Percentiles rank a stretch among this genome's conserved stretches.
phyloP scores from a whole-genome alignment of 2,888 invertebrate genomes.

The Sinotaia quadrata region DNA sequence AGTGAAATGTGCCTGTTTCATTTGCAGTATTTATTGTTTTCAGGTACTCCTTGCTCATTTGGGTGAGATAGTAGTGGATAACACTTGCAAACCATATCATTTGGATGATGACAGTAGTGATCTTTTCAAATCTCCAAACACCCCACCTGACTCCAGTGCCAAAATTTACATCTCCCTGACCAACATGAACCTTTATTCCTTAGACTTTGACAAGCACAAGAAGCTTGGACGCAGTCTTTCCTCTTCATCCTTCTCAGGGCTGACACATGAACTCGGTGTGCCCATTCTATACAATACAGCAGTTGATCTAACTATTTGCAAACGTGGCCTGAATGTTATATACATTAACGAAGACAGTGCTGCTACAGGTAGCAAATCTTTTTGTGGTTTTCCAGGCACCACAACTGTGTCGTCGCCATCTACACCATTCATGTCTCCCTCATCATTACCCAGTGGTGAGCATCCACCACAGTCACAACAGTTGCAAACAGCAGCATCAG shows the following conservation, averaged over 20 bases:
- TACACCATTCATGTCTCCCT: background rate
- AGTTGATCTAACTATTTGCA: conserved; percentile 80
- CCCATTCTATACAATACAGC: conserved; percentile 93
- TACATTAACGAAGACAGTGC: conserved; percentile 47
- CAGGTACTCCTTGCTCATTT: conserved; percentile 90
- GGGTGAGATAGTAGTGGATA: conserved; percentile 82
- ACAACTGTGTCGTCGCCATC: background rate
- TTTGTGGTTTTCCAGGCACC: too few relatives aligned
- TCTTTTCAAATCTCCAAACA: conserved; percentile 10
- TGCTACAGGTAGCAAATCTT: too few relatives aligned
- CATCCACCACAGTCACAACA: background rate
- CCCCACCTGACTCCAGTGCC: conserved; percentile 16
- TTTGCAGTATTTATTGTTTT: too few relatives aligned
- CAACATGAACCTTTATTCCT: conserved; percentile 89
- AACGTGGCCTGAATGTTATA: conserved; percentile 57
- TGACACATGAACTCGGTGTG: conserved; percentile 74
- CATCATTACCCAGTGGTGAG: too few relatives aligned
- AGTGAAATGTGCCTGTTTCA: too few relatives aligned
- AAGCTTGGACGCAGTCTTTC: conserved; percentile 26
- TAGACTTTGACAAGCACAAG: conserved; percentile 76
- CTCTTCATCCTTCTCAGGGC: conserved; percentile 30
- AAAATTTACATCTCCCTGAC: conserved; percentile 79
- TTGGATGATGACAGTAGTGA: background rate
- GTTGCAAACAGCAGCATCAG: conserved; percentile 15
- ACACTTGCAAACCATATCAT: conserved; percentile 40